These are phyloP conservation scores for Coelogynopora nodosa DNA, from an alignment of 2,888 invertebrate genomes.

Conservation along the genomic window DNA sequence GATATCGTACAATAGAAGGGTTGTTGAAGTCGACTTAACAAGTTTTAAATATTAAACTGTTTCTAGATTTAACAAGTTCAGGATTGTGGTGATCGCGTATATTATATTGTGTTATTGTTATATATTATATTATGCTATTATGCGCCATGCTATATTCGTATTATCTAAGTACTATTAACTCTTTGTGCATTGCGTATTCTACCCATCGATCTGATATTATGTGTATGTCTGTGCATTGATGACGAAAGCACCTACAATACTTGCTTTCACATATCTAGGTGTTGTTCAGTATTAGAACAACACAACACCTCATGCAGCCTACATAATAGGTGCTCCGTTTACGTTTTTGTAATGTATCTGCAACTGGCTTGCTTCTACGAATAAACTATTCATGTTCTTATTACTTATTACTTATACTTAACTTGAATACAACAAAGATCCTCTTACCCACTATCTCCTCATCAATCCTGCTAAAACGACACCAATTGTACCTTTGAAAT, in stretches of 20 bases:
- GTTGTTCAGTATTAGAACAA: not conserved
- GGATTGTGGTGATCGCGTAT: not conserved
- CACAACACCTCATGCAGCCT: not conserved
- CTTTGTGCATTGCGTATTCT: not conserved
- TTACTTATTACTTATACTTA: not conserved
- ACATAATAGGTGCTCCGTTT: not conserved
- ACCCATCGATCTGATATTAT: not conserved
- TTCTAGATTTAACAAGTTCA: no score
- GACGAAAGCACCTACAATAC: no score
- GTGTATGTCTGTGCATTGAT: not conserved
- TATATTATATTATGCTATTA: not conserved
- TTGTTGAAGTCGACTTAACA: no score
- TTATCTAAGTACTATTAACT: not conserved
- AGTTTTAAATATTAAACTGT: no score
- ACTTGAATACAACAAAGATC: not conserved
- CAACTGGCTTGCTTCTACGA: not conserved
- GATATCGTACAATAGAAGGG: no score
- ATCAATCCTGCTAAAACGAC: no score
- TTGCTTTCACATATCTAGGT: not conserved
- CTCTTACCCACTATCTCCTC: no score
- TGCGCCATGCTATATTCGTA: not conserved
- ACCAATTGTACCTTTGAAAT: no score
- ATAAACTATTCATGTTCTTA: not conserved
- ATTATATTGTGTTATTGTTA: not conserved
- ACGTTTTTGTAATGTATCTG: not conserved